These are phyloP conservation scores for Gallinago solitaria DNA, from an alignment of 2,797 vertebrate species.

Conservation along the genomic window DNA sequence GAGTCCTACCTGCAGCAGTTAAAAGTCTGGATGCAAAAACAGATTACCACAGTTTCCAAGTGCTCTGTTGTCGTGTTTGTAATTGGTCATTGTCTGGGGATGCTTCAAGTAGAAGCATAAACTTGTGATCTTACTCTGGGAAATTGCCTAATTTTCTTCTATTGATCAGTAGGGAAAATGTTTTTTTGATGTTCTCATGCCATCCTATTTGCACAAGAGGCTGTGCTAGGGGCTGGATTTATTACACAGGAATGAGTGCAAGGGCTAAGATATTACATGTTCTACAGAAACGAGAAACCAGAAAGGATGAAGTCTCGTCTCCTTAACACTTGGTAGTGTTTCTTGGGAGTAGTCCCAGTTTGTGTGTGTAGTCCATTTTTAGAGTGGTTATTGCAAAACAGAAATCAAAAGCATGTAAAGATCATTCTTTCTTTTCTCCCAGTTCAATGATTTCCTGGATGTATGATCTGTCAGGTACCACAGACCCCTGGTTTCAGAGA, in stretches of 20 bases:
- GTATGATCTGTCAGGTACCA: neutral
- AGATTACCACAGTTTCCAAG: neutral
- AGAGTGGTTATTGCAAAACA: neutral
- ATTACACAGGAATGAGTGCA: neutral
- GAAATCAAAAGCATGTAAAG: neutral
- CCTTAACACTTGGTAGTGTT: neutral
- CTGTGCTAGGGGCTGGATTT: neutral
- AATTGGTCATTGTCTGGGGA: neutral
- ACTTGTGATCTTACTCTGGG: neutral
- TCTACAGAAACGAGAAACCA: neutral
- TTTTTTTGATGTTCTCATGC: neutral
- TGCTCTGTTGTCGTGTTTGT: neutral
- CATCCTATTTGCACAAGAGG: neutral
- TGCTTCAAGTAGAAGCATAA: neutral
- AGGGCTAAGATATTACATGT: neutral
- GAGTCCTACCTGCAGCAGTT: neutral
- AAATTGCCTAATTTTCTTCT: neutral
- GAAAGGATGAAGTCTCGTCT: neutral
- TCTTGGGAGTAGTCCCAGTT: neutral
- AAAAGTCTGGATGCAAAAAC: neutral
- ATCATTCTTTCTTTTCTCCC: neutral
- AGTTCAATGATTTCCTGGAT: neutral
- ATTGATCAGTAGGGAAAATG: neutral
- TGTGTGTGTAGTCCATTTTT: neutral
- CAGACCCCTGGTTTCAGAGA: neutral